phyloP scores from a whole-genome alignment of 2,797 vertebrate genomes.

The Bovichtus variegatus region DNA sequence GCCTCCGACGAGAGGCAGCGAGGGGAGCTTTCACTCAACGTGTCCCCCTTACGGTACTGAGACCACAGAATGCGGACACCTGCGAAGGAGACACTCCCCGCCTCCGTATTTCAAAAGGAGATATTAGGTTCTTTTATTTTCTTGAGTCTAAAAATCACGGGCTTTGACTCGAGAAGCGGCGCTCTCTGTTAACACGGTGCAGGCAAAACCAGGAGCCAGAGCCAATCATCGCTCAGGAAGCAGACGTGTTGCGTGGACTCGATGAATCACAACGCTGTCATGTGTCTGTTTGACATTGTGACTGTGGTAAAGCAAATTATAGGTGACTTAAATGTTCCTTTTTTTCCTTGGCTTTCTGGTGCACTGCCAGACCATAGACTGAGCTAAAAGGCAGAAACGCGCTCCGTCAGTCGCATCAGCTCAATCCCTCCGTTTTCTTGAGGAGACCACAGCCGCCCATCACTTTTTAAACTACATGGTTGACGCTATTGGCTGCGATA shows the following conservation, averaged over 20 bases:
- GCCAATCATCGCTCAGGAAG: constrained; percentile 74
- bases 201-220: constrained; percentile 69
- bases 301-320: constrained; percentile 80
- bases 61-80: constrained; percentile 61
- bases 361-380: constrained; percentile 70
- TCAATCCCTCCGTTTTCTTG: constrained; percentile 64
- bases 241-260: constrained; percentile 58
- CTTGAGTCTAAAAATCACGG: too few relatives aligned
- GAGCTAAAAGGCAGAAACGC: constrained; percentile 77
- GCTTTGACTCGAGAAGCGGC: constrained; percentile 60
- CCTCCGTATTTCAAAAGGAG: constrained; percentile 68
- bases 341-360: constrained; percentile 67
- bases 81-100: constrained; percentile 52
- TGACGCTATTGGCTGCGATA: constrained; percentile 57
- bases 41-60: constrained; percentile 46
- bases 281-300: constrained; percentile 79
- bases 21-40: constrained; percentile 72
- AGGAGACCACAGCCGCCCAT: constrained; percentile 54
- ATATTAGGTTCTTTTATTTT: too few relatives aligned
- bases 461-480: constrained; percentile 64
- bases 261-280: constrained; percentile 82
- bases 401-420: constrained; percentile 70
- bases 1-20: constrained; percentile 85
- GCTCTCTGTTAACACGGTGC: constrained; percentile 32
- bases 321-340: constrained; percentile 79